phyloP scores from a whole-genome alignment of 2,888 invertebrate genomes.

The Napeogenes inachia region DNA sequence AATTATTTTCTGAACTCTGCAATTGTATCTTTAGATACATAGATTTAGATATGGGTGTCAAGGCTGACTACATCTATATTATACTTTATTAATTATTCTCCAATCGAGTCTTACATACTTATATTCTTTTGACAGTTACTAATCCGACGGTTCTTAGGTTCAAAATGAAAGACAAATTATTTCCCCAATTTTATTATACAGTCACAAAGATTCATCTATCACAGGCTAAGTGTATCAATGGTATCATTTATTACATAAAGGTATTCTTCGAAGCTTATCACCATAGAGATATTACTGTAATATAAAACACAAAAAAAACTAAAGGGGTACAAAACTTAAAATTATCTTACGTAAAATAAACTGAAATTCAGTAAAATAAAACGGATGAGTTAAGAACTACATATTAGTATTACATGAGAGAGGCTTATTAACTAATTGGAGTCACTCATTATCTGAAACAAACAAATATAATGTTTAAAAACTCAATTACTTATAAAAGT shows the following conservation, averaged over 20 bases:
- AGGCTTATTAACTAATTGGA: conserved; percentile 34
- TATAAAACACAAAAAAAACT: conserved; percentile 7
- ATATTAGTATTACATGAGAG: conserved; percentile 38
- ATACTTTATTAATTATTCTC: too few relatives aligned
- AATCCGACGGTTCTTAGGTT: too few relatives aligned
- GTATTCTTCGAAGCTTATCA: not conserved
- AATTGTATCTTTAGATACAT: too few relatives aligned
- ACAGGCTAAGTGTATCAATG: conserved; percentile 56
- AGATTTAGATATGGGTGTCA: too few relatives aligned
- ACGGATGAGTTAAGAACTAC: conserved; percentile 48
- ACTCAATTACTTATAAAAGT: not conserved
- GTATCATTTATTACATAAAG: conserved; percentile 8
- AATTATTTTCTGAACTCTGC: too few relatives aligned
- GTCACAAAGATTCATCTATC: conserved; percentile 64
- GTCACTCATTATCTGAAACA: conserved; percentile 25
- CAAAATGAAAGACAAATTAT: conserved; percentile 33
- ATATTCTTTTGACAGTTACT: too few relatives aligned
- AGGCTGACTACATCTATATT: too few relatives aligned
- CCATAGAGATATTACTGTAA: not conserved
- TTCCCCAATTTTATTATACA: conserved; percentile 33
- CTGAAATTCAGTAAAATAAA: conserved; percentile 58
- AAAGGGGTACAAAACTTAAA: not conserved
- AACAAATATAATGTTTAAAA: not conserved
- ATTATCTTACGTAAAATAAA: not conserved
- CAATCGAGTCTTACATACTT: too few relatives aligned